Base-by-base conservation (phyloP, 2,888 invertebrate species). In the Iphiclides podalirius region DNA sequence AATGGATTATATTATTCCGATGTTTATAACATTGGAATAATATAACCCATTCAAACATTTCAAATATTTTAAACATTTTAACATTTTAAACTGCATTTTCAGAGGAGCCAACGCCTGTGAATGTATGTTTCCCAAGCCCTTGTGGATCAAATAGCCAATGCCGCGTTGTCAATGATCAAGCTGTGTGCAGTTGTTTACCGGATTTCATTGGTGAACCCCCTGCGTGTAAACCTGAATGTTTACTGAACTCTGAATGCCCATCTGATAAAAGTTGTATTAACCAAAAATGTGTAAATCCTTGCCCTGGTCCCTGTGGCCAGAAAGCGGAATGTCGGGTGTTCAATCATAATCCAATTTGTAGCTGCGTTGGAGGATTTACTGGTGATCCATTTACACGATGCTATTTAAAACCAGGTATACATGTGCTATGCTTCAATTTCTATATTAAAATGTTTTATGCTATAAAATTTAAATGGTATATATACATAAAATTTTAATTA, bases 261-360 rank as follows among this genome's bases (percentile, higher is more conserved):
- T 79, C 85, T 38, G 86, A 91, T 49, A 91, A 89, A 67, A 91
- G 93, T 12, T 94, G 94, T 67, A 72, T 92, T 36, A 92, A 92
- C 66, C 91, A 92, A 64, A 93, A 93, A 77, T 94, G 94, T 72
- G 70, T 88, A 2, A 92, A 94, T 70, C 94, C 94, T 43, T 95
- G 94, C 59, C 91, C 91, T 15, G 93, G 92, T 23, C 90, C 92
- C 13, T 95, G 94, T 69, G 94, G 94, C 9, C 83, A 91, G 57
- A 92, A 92, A 64, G 90, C 94, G 23, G 89, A 91, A 54, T 95
- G 95, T 70, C 90, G 92, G 68, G 93, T 94, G 4, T 91, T 92
- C 53, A 93, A 93, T 70, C 93, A 93, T 67, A 93, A 92, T 67
- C 92, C 93, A 1, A 92, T 93, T 59, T 93, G 93, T 66, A 92